phyloP scores from a whole-genome alignment of 2,113 vertebrate genomes.

The Podilymbus podiceps region DNA sequence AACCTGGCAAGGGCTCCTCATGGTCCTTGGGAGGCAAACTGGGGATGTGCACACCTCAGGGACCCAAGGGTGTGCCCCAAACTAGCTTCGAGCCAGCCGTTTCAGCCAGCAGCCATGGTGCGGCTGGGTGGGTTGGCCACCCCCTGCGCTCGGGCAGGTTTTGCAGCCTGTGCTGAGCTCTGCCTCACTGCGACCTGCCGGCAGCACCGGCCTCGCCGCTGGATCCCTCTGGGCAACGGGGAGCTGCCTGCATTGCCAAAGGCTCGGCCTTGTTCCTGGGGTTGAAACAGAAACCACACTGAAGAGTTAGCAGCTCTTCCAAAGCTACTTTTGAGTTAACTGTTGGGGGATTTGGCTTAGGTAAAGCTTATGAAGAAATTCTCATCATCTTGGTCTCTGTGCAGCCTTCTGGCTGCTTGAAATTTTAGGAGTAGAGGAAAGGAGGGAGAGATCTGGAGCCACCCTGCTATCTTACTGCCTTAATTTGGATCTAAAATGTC shows the following conservation, averaged over 20 bases:
- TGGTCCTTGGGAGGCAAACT: not conserved
- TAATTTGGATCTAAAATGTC: not conserved
- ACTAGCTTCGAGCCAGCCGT: accelerated
- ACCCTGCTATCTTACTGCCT: not conserved
- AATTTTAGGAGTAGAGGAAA: not conserved
- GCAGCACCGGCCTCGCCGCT: accelerated
- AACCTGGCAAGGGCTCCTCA: not conserved
- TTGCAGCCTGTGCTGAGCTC: not conserved
- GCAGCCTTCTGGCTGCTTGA: not conserved
- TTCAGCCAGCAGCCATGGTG: not conserved
- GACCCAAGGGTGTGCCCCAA: accelerated
- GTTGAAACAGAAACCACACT: not conserved
- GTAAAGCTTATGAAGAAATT: not conserved
- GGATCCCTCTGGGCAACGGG: not conserved
- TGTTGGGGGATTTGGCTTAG: not conserved
- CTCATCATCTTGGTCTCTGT: not conserved
- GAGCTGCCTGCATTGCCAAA: not conserved
- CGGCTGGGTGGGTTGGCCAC: too few species aligned
- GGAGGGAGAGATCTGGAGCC: not conserved
- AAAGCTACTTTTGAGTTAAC: not conserved
- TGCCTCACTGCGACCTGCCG: not conserved
- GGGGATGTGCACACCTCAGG: too few species aligned
- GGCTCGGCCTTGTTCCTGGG: not conserved
- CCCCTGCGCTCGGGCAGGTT: not conserved
- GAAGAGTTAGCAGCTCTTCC: not conserved